A percentile compares a stretch with the other conserved stretches of the same genome.
phyloP scores from a whole-genome alignment of 2,113 vertebrate species.

The Dipodomys merriami region DNA sequence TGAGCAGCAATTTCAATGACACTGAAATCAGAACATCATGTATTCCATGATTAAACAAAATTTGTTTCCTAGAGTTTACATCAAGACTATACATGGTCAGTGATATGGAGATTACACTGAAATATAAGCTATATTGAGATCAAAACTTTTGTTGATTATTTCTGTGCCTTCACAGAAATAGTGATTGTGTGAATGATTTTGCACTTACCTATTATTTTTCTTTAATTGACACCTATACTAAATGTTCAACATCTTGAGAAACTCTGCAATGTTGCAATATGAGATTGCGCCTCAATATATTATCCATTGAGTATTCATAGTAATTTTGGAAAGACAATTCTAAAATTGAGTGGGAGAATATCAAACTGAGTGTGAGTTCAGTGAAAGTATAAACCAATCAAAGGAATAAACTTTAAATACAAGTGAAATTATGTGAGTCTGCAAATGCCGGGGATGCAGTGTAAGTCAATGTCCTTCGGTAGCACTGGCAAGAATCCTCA shows the following conservation, averaged over 20 bases:
- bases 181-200: neutral
- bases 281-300: neutral
- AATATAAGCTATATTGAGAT: neutral
- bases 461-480: too few species aligned
- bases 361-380: neutral
- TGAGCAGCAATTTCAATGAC: neutral
- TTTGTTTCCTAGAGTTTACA: neutral
- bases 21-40: neutral
- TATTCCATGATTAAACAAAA: neutral
- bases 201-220: neutral
- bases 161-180: neutral
- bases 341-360: neutral
- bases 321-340: neutral
- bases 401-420: too few species aligned
- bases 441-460: too few species aligned
- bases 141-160: neutral
- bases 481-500: too few species aligned
- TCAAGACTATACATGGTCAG: neutral
- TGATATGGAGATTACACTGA: neutral
- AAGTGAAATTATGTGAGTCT: too few species aligned
- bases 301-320: neutral
- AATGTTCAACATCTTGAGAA: neutral
- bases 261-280: neutral
- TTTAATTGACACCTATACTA: neutral
- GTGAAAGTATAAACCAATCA: too few species aligned